phyloP scores from a whole-genome alignment of 2,797 vertebrate genomes.

The Avahi laniger region DNA sequence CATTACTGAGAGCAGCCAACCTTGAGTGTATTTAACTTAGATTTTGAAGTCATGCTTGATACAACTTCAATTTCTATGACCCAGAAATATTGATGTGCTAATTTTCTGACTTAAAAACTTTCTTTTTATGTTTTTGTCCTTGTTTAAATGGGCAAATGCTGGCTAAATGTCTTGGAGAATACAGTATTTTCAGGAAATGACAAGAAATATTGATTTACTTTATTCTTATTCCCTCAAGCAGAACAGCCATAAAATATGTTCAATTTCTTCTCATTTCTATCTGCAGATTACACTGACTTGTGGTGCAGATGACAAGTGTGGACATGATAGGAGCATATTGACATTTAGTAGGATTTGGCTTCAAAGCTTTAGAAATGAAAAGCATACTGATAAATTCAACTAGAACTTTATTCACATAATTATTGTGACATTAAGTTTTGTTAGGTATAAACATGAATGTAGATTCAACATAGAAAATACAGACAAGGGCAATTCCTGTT shows the following conservation, averaged over 20 bases:
- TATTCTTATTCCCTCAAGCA: constrained; percentile 77
- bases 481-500: not conserved
- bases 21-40: constrained; percentile 40
- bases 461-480: not conserved
- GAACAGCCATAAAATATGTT: constrained; percentile 77
- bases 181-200: constrained; percentile 73
- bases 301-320: constrained; percentile 57
- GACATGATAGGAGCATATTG: constrained; percentile 64
- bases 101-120: constrained; percentile 65
- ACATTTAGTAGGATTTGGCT: constrained; percentile 55
- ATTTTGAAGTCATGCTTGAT: constrained; percentile 44
- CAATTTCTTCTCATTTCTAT: constrained; percentile 62
- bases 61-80: constrained; percentile 56
- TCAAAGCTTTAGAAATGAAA: constrained; percentile 55
- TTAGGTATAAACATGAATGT: constrained; percentile 40
- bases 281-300: constrained; percentile 65
- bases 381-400: constrained; percentile 22
- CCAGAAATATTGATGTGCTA: constrained; percentile 59
- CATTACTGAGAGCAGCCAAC: constrained; percentile 27
- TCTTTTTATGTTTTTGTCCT: constrained; percentile 69
- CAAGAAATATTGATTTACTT: constrained; percentile 80
- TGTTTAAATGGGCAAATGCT: constrained; percentile 74
- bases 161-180: constrained; percentile 44
- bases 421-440: constrained; percentile 16
- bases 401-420: not conserved